These are phyloP conservation scores for Sarcophaga bullata DNA, from an alignment of 1,140 invertebrate genomes.

Conservation along the genomic window DNA sequence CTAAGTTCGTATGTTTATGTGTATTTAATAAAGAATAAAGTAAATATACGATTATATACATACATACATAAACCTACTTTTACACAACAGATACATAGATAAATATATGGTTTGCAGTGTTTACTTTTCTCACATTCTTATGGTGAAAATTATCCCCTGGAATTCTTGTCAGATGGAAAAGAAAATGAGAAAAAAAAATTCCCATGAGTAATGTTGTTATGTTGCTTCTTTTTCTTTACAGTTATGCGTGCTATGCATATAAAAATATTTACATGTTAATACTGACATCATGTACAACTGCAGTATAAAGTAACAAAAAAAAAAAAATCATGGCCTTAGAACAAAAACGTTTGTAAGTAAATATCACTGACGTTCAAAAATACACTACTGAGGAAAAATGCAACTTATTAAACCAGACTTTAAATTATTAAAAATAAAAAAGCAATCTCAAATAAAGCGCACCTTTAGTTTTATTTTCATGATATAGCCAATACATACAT, in stretches of 20 bases:
- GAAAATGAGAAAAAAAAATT: background rate
- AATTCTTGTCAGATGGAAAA: constrained; percentile 5
- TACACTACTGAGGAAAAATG: background rate
- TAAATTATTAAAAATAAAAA: too few relatives aligned
- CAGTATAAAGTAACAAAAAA: background rate
- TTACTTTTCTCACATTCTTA: constrained; percentile 8
- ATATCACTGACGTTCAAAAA: background rate
- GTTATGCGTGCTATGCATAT: constrained; percentile 23
- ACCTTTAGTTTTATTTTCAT: too few relatives aligned
- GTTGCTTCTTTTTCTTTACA: background rate
- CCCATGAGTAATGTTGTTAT: background rate
- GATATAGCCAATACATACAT: too few relatives aligned
- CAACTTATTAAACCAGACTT: too few relatives aligned
- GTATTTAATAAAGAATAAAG: background rate
- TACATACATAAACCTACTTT: background rate
- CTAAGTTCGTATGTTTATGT: background rate
- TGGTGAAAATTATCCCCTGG: constrained; percentile 14
- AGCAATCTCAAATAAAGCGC: too few relatives aligned
- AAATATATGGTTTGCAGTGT: background rate
- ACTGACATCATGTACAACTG: background rate
- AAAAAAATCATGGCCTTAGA: background rate
- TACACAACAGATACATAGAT: background rate
- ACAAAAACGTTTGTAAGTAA: background rate
- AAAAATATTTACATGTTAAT: constrained; percentile 27
- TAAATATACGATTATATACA: background rate